Evolutionary conservation across 2,888 invertebrate genomes (phyloP), one percentile per base, ranked within the genome.

Genomic region (Clanis bilineata): DNA sequence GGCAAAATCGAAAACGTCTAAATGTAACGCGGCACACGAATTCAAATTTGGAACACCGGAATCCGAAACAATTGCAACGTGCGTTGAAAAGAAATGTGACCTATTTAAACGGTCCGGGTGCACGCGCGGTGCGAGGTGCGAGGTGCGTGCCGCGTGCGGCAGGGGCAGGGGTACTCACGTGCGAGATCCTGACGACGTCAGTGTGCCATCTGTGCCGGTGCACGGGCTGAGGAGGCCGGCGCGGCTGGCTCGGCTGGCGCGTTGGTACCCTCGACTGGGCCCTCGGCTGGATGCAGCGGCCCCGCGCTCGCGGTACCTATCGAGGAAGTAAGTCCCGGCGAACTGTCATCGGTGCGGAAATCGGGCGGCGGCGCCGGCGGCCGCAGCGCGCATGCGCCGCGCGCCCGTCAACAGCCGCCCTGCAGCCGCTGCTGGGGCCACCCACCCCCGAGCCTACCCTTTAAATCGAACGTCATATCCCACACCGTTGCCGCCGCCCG

Each of bases 301-400:
- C 80, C 85, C 86, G 83, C 83, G 84, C 81, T 90, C 89, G 84
- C 91, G 88, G 88, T 81, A 80, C 51, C 51, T 83, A 79, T 88
- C 86, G 88, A 89, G 93, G 93, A 93, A 90, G 87, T 89, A 86
- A 85, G 87, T 86, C 88, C 88, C 85, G 88, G 90, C 87, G 92
- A 93, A 93, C 94, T 94, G 94, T 94, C 93, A 93, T 92, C 93
- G 93, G 91, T 89, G 90, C 93, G 93, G 93, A 93, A 91, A 90
- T 85, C 90, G 93, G 93, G 93, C 93, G 88, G 87, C 86, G 87
- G 84, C 76, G 74, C 74, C 72, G 69, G 83, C 80, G 64, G 67
- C 70, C 77, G 71, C 74, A 80, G 71, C 68, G 86, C 93, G 92
- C 93, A 88, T 75, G 93, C 93, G 93, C 86, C 88, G 75, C 82